A percentile compares a stretch with the other conserved stretches of the same genome.
phyloP scores from a whole-genome alignment of 2,113 vertebrate species.

The Mus spicilegus region DNA sequence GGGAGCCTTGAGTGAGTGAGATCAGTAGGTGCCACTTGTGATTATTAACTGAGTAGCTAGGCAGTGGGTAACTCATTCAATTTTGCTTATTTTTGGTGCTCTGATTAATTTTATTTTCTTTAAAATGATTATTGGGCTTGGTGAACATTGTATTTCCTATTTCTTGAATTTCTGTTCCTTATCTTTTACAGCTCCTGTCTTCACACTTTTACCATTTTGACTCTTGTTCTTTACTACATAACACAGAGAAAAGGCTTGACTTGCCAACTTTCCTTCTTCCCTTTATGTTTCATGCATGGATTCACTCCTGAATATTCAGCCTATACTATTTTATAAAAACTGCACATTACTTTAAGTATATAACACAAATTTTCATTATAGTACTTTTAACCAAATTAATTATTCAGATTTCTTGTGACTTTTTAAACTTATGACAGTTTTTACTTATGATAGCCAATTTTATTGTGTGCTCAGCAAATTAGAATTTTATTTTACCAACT shows the following conservation, averaged over 20 bases:
- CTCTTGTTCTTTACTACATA: neutral
- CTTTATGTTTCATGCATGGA: neutral
- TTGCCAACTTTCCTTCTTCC: neutral
- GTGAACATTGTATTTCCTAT: neutral
- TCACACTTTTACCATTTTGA: neutral
- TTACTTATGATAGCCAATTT: neutral
- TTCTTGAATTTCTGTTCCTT: neutral
- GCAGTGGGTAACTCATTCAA: fast-evolving
- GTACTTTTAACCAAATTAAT: neutral
- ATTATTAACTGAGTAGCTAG: neutral
- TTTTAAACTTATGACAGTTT: neutral
- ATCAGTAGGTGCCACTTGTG: neutral
- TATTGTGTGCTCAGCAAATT: neutral
- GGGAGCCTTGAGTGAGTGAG: neutral
- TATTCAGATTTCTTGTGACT: neutral
- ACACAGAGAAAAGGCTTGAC: neutral
- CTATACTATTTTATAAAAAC: neutral
- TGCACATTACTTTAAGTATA: neutral
- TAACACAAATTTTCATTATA: neutral
- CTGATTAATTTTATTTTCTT: neutral
- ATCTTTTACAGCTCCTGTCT: no score
- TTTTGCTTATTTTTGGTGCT: neutral
- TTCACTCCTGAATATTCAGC: neutral
- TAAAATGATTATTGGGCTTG: neutral
- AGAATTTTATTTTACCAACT: neutral